phyloP scores from a whole-genome alignment of 2,797 vertebrate species.

The Dermochelys coriacea region DNA sequence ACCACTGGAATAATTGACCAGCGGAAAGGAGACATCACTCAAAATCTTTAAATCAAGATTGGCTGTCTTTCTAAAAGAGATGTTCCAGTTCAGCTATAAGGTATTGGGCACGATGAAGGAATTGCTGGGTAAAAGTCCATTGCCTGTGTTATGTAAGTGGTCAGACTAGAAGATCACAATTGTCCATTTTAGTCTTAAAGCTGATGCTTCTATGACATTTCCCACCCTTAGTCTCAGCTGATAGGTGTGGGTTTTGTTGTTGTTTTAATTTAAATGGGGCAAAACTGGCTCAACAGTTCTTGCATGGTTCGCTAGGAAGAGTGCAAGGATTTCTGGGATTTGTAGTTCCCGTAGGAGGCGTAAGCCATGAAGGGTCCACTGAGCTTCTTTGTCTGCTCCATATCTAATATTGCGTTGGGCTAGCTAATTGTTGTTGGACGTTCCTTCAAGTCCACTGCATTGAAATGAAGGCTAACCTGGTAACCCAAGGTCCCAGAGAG shows the following conservation, averaged over 20 bases:
- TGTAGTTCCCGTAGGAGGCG: background rate
- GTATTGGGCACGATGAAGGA: background rate
- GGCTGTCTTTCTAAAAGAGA: background rate
- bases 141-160: background rate
- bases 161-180: background rate
- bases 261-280: background rate
- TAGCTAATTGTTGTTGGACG: background rate
- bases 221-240: background rate
- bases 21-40: background rate
- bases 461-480: background rate
- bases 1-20: background rate
- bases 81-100: accelerated
- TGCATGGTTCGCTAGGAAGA: accelerated
- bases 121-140: background rate
- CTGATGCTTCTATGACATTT: background rate
- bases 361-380: background rate
- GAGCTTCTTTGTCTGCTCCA: background rate
- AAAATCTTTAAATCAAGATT: background rate
- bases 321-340: background rate
- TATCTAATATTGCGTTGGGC: background rate
- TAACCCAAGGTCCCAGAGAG: background rate
- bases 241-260: background rate
- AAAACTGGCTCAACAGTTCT: background rate
- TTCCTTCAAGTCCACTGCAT: background rate
- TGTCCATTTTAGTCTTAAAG: background rate